Percentiles rank a stretch among this genome's conserved stretches.
Conservation (phyloP, 2,888 invertebrate species). For the Crioceris asparagi region DNA sequence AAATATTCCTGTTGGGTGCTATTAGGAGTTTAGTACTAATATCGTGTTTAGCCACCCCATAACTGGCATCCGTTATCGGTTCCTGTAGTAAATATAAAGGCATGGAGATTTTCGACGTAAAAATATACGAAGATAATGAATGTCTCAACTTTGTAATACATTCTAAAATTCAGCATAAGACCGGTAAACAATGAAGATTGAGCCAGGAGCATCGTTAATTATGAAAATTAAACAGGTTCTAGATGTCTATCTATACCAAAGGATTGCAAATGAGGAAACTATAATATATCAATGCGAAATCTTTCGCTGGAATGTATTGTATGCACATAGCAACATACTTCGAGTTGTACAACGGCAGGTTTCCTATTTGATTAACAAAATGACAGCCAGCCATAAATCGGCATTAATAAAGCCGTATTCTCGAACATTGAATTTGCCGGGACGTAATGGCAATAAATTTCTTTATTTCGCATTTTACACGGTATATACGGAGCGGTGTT, state of each 20-base stretch:
- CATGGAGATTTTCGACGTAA: no score
- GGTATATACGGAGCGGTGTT: conserved; percentile 20
- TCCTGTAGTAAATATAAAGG: no score
- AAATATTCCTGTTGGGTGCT: no score
- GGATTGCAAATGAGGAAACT: conserved; percentile 19
- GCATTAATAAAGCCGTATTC: conserved; percentile 38
- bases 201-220: no score
- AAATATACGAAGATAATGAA: no score
- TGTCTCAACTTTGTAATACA: no score
- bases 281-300: conserved; percentile 26
- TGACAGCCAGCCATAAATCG: conserved; percentile 35
- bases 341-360: conserved; percentile 31
- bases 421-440: conserved; percentile 31
- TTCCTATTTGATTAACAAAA: conserved; percentile 38
- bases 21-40: no score
- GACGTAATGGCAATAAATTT: conserved; percentile 23
- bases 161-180: no score
- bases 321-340: conserved; percentile 26
- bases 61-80: no score
- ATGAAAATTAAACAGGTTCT: no score
- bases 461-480: conserved; percentile 25
- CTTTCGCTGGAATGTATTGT: conserved; percentile 26
- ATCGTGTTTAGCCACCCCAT: no score
- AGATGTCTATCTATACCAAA: conserved; percentile 4
- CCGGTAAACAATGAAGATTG: conserved; percentile 3